Evolutionary conservation across 2,888 invertebrate genomes (phyloP).

Genomic region (Chironomus tentans): DNA sequence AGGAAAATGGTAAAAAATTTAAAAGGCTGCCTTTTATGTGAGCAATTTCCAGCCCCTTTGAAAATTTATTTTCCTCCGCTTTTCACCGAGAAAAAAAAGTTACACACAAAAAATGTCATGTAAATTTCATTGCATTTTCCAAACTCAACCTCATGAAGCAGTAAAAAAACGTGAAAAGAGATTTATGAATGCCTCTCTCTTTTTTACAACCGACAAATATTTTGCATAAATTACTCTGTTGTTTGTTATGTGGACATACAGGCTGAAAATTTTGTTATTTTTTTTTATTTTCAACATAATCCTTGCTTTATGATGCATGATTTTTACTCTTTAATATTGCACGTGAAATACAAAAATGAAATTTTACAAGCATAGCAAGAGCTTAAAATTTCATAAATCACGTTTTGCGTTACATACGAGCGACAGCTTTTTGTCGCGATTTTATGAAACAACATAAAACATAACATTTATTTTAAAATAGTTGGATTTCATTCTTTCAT

Average conservation of each 20-base stretch:
- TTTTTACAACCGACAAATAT: not conserved
- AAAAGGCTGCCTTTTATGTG: too few species aligned
- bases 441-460: too few species aligned
- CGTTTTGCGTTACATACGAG: not conserved
- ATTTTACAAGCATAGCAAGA: not conserved
- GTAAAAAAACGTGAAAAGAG: not conserved
- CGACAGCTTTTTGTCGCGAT: not conserved
- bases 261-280: not conserved
- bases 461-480: too few species aligned
- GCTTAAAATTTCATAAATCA: slow-evolving; percentile 18
- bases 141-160: not conserved
- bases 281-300: not conserved
- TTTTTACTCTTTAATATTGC: not conserved
- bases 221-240: slow-evolving; percentile 6
- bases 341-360: slow-evolving; percentile 8
- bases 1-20: too few species aligned
- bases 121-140: slow-evolving; percentile 9
- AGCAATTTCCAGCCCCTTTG: not conserved
- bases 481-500: not conserved
- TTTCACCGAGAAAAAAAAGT: not conserved
- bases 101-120: not conserved
- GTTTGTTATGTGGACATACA: not conserved
- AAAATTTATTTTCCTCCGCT: not conserved
- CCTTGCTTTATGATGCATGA: slow-evolving; percentile 7
- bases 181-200: not conserved